A percentile compares a stretch with the other conserved stretches of the same genome.
phyloP scores from a whole-genome alignment of 2,113 vertebrate species.

The Murina feae region DNA sequence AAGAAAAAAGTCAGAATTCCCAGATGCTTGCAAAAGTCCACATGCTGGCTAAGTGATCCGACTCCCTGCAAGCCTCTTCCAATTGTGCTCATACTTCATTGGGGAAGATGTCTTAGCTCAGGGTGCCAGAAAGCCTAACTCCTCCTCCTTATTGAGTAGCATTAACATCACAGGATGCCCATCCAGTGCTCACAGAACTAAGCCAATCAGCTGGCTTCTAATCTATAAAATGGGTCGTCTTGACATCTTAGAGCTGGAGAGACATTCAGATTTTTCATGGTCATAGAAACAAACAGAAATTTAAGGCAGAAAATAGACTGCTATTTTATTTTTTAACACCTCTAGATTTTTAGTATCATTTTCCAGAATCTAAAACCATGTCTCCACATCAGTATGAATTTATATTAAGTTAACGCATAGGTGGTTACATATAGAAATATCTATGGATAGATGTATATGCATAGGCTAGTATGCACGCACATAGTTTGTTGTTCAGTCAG shows the following conservation, averaged over 20 bases:
- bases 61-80: not conserved
- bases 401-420: not conserved
- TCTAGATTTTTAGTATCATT: not conserved
- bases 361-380: constrained; percentile 18
- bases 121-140: not conserved
- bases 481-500: not conserved
- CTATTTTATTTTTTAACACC: not conserved
- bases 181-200: not conserved
- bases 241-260: not conserved
- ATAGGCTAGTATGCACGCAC: not conserved
- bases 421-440: not conserved
- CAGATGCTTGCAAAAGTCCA: not conserved
- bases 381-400: not conserved
- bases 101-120: not conserved
- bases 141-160: not conserved
- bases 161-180: not conserved
- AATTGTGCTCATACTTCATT: not conserved
- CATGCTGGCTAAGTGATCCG: not conserved
- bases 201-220: not conserved
- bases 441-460: not conserved
- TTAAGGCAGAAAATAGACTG: not conserved
- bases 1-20: constrained; percentile 42
- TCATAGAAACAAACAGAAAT: not conserved
- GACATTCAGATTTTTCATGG: not conserved
- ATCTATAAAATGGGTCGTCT: not conserved